Evolutionary conservation across 2,797 vertebrate species (phyloP).

Genomic region (Falco biarmicus): DNA sequence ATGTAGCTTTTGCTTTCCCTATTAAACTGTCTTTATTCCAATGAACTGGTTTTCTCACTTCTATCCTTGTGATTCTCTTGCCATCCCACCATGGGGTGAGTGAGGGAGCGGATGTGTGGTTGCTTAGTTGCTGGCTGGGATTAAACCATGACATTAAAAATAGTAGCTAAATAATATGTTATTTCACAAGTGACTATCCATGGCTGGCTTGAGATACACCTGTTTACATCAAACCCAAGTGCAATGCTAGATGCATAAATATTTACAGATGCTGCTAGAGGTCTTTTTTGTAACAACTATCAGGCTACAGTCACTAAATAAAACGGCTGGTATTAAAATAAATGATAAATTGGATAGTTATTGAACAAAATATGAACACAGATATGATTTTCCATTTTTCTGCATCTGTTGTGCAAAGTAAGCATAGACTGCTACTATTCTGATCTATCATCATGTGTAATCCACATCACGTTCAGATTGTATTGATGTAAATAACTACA

Average conservation of each 20-base stretch:
- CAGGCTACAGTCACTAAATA: background rate
- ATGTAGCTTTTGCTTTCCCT: too few relatives aligned
- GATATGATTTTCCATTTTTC: background rate
- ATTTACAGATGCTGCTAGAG: background rate
- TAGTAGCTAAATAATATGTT: background rate
- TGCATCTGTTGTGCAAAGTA: background rate
- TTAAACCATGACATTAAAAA: background rate
- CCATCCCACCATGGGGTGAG: too few relatives aligned
- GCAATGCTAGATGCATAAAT: background rate
- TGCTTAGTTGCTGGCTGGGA: too few relatives aligned
- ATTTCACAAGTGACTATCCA: background rate
- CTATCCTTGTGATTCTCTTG: too few relatives aligned
- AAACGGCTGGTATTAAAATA: background rate
- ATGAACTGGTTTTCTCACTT: too few relatives aligned
- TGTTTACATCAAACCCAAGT: background rate
- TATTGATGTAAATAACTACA: background rate
- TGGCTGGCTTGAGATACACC: background rate
- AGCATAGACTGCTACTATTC: background rate
- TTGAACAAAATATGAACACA: background rate
- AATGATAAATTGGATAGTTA: background rate
- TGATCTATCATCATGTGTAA: background rate
- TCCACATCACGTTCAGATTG: background rate
- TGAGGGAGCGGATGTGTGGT: too few relatives aligned
- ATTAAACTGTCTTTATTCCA: too few relatives aligned
- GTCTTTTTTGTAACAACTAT: constrained; percentile 24